A percentile compares a stretch with the other conserved stretches of the same genome.
phyloP scores from a whole-genome alignment of 2,888 invertebrate species.

The Chorisops tibialis region DNA sequence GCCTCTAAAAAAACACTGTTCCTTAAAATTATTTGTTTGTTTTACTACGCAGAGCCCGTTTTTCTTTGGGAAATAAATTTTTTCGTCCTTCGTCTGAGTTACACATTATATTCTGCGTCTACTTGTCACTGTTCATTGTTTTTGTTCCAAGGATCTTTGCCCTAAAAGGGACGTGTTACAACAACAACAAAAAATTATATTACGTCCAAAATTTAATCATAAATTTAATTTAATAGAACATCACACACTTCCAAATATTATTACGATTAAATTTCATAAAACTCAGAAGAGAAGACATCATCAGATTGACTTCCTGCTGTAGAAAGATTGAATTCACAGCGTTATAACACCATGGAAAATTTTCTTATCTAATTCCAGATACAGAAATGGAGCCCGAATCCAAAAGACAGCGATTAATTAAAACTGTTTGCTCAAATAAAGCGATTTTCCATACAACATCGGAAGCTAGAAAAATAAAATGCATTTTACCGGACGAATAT shows the following conservation, averaged over 20 bases:
- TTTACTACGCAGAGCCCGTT: too few species aligned
- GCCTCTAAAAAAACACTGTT: too few species aligned
- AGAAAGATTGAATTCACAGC: too few species aligned
- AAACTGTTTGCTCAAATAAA: conserved; percentile 30
- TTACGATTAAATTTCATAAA: not conserved
- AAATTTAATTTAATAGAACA: not conserved
- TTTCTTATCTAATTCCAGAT: conserved; percentile 19
- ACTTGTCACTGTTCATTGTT: too few species aligned
- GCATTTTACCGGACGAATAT: conserved; percentile 59
- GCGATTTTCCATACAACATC: not conserved
- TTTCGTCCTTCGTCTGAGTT: too few species aligned
- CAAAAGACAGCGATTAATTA: conserved; percentile 28
- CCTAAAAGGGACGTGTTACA: too few species aligned
- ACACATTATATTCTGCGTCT: too few species aligned
- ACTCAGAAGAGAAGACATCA: not conserved
- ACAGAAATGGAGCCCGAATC: conserved; percentile 13
- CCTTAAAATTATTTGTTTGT: too few species aligned
- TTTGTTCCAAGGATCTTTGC: too few species aligned
- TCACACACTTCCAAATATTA: not conserved
- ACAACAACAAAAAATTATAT: too few species aligned
- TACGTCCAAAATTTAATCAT: too few species aligned
- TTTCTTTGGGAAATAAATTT: too few species aligned
- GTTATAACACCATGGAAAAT: not conserved
- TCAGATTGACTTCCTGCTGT: not conserved
- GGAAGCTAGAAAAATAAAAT: conserved; percentile 41